Percentiles rank a stretch among this genome's conserved stretches.
Conservation (phyloP, 2,888 invertebrate genomes). For the Xestia xanthographa region DNA sequence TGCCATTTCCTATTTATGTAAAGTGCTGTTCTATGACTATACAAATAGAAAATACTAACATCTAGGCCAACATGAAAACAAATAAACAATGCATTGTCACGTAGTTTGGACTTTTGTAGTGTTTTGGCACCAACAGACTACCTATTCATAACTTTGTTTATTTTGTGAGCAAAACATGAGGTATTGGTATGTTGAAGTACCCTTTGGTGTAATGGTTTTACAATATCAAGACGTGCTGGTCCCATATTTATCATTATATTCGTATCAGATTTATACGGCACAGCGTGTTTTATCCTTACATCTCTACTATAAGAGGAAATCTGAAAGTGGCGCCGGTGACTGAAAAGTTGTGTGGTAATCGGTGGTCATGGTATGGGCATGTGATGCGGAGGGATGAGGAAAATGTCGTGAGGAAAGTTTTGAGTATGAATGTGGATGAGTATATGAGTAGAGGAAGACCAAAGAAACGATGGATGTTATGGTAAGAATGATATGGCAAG, state of each 20-base stretch:
- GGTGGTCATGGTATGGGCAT: too few species aligned
- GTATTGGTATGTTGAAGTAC: conserved; percentile 10
- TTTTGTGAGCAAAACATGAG: conserved; percentile 27
- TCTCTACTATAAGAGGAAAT: neutral
- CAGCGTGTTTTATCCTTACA: neutral
- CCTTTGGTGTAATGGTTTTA: neutral
- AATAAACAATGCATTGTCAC: conserved; percentile 50
- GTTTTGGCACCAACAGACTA: conserved; percentile 15
- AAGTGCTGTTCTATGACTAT: conserved; percentile 8
- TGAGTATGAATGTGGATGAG: too few species aligned
- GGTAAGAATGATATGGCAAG: too few species aligned
- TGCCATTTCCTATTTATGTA: neutral
- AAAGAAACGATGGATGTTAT: too few species aligned
- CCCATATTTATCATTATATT: neutral
- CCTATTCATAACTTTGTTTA: conserved; percentile 34
- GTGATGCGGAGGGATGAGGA: too few species aligned
- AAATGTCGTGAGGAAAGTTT: too few species aligned
- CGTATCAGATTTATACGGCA: neutral
- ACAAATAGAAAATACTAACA: conserved; percentile 16
- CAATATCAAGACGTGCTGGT: neutral
- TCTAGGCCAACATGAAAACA: conserved; percentile 46
- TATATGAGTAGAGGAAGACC: too few species aligned
- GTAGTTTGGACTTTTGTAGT: conserved; percentile 42
- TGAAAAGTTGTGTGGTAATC: too few species aligned
- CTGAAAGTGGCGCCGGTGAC: too few species aligned